Evolutionary conservation across 2,797 vertebrate species (phyloP).

Genomic region (Pantherophis alleghaniensis): DNA sequence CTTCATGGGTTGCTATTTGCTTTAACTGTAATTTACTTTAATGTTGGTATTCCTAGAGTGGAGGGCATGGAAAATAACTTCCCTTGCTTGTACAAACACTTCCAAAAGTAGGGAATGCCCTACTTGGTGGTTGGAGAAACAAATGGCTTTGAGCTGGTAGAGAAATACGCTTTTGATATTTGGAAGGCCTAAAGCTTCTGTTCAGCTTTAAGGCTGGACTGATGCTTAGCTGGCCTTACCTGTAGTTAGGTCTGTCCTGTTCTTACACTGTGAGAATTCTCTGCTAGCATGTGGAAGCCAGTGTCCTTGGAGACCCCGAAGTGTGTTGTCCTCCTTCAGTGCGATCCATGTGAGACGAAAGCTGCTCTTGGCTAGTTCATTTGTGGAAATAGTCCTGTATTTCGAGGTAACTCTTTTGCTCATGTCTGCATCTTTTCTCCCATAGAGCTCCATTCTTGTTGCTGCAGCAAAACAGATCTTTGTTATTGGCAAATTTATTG

Average conservation of each 20-base stretch:
- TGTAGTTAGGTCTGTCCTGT: conserved; percentile 63
- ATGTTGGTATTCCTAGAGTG: conserved; percentile 3
- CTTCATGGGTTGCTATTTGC: not conserved
- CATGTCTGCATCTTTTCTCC: conserved; percentile 83
- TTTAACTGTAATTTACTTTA: not conserved
- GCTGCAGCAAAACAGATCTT: conserved; percentile 30
- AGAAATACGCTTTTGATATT: not conserved
- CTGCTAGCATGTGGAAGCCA: conserved; percentile 71
- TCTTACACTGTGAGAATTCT: conserved; percentile 81
- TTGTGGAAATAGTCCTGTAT: conserved; percentile 87
- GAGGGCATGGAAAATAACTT: not conserved
- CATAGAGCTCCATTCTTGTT: conserved; percentile 55
- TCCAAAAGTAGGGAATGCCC: not conserved
- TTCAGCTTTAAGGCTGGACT: conserved; percentile 20
- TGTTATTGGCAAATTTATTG: conserved; percentile 15
- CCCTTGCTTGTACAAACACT: conserved; percentile 1
- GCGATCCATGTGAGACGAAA: conserved; percentile 83
- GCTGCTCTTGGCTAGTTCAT: conserved; percentile 87
- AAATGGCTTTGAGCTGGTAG: not conserved
- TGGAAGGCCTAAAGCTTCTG: conserved; percentile 12
- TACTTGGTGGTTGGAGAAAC: not conserved
- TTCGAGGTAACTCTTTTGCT: conserved; percentile 90
- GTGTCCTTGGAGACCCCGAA: conserved; percentile 83
- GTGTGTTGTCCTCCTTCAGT: conserved; percentile 79
- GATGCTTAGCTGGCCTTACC: conserved; percentile 21